A percentile compares a stretch with the other conserved stretches of the same genome.
Conservation (phyloP, 2,888 invertebrate species). For the Hirtodrosophila trivittata region DNA sequence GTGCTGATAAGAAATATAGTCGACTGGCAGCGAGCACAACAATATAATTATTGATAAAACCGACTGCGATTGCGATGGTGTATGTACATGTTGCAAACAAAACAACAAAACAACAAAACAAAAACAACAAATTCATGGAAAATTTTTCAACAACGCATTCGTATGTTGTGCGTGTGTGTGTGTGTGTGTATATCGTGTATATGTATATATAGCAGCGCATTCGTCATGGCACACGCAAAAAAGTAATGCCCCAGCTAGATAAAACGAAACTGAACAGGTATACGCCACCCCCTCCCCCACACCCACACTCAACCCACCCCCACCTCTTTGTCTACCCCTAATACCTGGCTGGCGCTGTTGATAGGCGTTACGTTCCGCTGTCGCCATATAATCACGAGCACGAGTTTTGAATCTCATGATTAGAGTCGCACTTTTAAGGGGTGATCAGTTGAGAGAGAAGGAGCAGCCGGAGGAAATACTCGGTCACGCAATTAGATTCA, state of each 20-base stretch:
- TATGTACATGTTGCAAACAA: constrained; percentile 54
- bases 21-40: constrained; percentile 68
- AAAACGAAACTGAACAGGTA: constrained; percentile 40
- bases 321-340: neutral
- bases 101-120: constrained; percentile 47
- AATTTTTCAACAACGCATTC: constrained; percentile 73
- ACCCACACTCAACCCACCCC: neutral
- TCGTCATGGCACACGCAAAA: constrained; percentile 78
- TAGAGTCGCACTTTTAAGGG: constrained; percentile 43
- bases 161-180: neutral
- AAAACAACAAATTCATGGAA: constrained; percentile 72
- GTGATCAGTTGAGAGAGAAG: constrained; percentile 3
- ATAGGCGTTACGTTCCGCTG: constrained; percentile 51
- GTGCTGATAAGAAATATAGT: constrained; percentile 69
- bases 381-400: constrained; percentile 60
- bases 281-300: neutral
- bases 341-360: constrained; percentile 23
- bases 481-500: constrained; percentile 38
- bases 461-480: constrained; percentile 8
- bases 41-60: constrained; percentile 79
- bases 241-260: constrained; percentile 71
- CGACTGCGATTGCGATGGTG: constrained; percentile 31
- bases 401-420: constrained; percentile 74
- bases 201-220: constrained; percentile 50
- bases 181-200: constrained; percentile 2